Percentiles rank a stretch among this genome's conserved stretches.
phyloP scores from a whole-genome alignment of 2,888 invertebrate species.

The Idaea aversata region DNA sequence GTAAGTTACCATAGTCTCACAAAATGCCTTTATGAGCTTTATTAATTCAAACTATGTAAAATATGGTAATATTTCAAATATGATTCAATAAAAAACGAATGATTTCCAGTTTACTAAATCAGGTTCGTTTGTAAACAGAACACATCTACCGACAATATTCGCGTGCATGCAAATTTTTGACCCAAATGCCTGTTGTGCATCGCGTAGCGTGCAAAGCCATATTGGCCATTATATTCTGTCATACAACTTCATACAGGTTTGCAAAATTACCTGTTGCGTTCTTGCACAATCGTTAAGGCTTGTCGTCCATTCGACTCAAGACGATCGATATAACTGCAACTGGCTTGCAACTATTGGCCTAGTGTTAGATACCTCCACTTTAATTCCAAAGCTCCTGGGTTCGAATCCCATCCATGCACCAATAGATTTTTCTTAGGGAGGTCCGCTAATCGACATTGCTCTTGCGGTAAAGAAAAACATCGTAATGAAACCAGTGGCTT shows the following conservation, averaged over 20 bases:
- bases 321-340: not conserved
- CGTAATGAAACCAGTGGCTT: too few species aligned
- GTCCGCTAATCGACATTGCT: too few species aligned
- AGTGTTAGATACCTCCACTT: too few species aligned
- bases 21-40: too few species aligned
- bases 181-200: not conserved
- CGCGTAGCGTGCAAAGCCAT: not conserved
- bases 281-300: not conserved
- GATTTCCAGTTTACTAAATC: not conserved
- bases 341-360: not conserved
- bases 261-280: not conserved
- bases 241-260: not conserved
- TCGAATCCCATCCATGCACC: too few species aligned
- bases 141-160: not conserved
- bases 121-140: not conserved
- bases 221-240: not conserved
- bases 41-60: too few species aligned
- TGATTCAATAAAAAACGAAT: not conserved
- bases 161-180: not conserved
- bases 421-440: too few species aligned
- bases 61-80: too few species aligned
- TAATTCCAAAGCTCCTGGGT: too few species aligned
- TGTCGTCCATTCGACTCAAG: not conserved
- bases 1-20: too few species aligned
- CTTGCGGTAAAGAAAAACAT: too few species aligned